A percentile compares a stretch with the other conserved stretches of the same genome.
Conservation (phyloP, 2,888 invertebrate genomes). For the Ametastegia equiseti region DNA sequence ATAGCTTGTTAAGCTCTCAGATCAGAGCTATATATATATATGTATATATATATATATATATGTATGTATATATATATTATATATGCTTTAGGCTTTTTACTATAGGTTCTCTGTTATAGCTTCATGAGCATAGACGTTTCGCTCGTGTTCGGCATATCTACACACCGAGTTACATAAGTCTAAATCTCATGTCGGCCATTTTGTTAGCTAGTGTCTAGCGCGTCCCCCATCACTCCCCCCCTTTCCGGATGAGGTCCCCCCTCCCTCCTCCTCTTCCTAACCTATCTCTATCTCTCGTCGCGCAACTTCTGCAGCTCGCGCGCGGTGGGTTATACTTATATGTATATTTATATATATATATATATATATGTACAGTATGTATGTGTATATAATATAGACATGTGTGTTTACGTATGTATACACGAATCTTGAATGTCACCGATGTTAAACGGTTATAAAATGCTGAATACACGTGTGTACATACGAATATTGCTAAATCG, state of each 20-base stretch:
- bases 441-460: constrained; percentile 56
- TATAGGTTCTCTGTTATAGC: not conserved
- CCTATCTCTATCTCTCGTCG: constrained; percentile 27
- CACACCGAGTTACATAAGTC: constrained; percentile 68
- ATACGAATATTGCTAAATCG: too few species aligned
- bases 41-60: too few species aligned
- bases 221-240: constrained; percentile 50
- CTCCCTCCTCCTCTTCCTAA: constrained; percentile 44
- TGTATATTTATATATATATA: too few species aligned
- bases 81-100: not conserved
- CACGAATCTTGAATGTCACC: constrained; percentile 62
- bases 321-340: too few species aligned
- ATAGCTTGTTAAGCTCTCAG: too few species aligned
- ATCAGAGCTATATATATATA: too few species aligned
- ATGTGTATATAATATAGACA: too few species aligned
- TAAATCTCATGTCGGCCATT: constrained; percentile 73
- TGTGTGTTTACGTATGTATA: not conserved
- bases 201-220: constrained; percentile 65
- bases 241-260: constrained; percentile 50
- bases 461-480: not conserved
- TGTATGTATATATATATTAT: too few species aligned
- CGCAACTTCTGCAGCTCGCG: not conserved
- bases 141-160: constrained; percentile 63
- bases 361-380: too few species aligned
- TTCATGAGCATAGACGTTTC: not conserved